These are phyloP conservation scores for Bufo bufo DNA, from an alignment of 2,113 vertebrate genomes.

Conservation along the genomic window DNA sequence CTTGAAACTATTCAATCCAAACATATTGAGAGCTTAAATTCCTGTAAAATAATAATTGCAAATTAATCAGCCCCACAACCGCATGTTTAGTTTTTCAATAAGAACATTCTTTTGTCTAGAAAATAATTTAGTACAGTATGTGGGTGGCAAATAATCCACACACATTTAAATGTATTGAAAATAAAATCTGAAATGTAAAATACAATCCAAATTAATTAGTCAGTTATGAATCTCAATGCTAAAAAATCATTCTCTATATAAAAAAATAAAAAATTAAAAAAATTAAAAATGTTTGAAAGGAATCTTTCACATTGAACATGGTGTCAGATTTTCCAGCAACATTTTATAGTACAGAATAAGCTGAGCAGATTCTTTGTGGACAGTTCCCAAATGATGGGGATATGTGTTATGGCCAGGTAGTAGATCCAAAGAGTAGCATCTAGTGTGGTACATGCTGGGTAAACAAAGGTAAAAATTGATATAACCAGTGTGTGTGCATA, in stretches of 20 bases:
- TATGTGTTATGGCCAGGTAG: too few relatives aligned
- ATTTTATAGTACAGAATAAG: too few relatives aligned
- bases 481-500: too few relatives aligned
- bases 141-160: constrained; percentile 9
- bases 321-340: too few relatives aligned
- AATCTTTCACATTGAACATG: too few relatives aligned
- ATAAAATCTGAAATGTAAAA: constrained; percentile 3
- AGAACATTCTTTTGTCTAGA: constrained; percentile 14
- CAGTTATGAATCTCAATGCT: neutral
- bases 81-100: neutral
- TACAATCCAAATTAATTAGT: constrained; percentile 16
- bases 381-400: too few relatives aligned
- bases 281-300: neutral
- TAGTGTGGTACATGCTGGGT: too few relatives aligned
- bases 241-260: neutral
- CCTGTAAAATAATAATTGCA: neutral
- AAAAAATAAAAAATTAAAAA: too few relatives aligned
- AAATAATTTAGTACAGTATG: neutral
- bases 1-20: constrained; percentile 20
- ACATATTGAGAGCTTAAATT: constrained; percentile 2
- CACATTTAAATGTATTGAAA: constrained; percentile 13
- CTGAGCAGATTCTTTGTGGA: too few relatives aligned
- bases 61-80: neutral
- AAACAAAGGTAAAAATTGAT: too few relatives aligned
- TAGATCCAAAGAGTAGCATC: too few relatives aligned